Percentiles rank a stretch among this genome's conserved stretches.
Conservation (phyloP, 2,888 invertebrate genomes). For the Romanomermis culicivorax region DNA sequence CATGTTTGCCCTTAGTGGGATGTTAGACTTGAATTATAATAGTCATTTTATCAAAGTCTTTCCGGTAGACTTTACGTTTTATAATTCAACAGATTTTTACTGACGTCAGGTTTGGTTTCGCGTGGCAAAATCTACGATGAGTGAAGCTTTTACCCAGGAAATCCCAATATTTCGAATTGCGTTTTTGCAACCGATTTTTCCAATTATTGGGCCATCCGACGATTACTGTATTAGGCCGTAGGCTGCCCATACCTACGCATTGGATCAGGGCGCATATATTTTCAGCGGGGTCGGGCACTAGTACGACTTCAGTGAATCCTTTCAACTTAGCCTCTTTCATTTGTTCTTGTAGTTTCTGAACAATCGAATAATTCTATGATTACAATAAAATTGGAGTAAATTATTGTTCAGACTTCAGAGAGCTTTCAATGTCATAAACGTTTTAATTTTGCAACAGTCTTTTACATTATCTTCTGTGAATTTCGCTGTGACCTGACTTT, state of each 20-base stretch:
- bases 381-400: neutral
- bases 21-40: too few relatives aligned
- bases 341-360: slow-evolving; percentile 19
- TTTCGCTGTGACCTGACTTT: too few relatives aligned
- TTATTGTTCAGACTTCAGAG: too few relatives aligned
- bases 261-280: slow-evolving; percentile 42
- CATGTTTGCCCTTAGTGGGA: too few relatives aligned
- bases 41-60: too few relatives aligned
- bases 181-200: slow-evolving; percentile 32
- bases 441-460: too few relatives aligned
- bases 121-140: too few relatives aligned
- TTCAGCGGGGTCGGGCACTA: slow-evolving; percentile 43
- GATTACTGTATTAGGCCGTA: slow-evolving; percentile 93
- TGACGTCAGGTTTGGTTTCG: too few relatives aligned
- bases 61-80: too few relatives aligned
- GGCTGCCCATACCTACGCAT: slow-evolving; percentile 81
- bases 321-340: slow-evolving; percentile 86
- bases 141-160: neutral
- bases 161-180: neutral
- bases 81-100: too few relatives aligned
- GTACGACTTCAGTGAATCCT: slow-evolving; percentile 84
- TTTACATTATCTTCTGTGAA: too few relatives aligned
- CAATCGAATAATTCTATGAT: neutral
- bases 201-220: slow-evolving; percentile 96
- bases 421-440: too few relatives aligned